Evolutionary conservation across 2,797 vertebrate species (phyloP).

Genomic region (Bradypodion ventrale): DNA sequence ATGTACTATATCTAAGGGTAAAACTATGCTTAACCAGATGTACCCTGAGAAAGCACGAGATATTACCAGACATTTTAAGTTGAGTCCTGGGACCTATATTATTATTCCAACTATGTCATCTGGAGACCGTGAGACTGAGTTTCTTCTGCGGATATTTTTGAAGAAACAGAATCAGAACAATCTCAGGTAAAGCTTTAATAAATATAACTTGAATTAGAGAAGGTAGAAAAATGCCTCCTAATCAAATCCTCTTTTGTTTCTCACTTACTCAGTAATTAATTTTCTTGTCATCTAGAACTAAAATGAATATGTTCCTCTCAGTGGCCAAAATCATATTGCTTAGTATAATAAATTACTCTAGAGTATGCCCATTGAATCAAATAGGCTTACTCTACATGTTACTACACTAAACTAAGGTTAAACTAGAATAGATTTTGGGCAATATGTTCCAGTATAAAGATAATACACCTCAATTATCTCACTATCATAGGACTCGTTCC

Average conservation of each 20-base stretch:
- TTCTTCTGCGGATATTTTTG: constrained; percentile 73
- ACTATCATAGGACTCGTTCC: too few relatives aligned
- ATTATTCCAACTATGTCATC: constrained; percentile 29
- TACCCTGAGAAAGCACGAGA: constrained; percentile 28
- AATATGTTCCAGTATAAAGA: too few relatives aligned
- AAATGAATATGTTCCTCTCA: too few relatives aligned
- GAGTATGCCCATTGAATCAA: too few relatives aligned
- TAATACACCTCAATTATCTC: too few relatives aligned
- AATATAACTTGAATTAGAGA: background rate
- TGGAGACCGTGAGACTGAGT: constrained; percentile 54
- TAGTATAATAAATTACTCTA: too few relatives aligned
- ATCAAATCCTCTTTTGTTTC: background rate
- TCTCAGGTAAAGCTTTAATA: constrained; percentile 60
- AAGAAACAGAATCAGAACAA: constrained; percentile 52
- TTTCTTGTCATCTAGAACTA: too few relatives aligned
- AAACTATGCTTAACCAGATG: accelerated
- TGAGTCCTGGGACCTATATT: constrained; percentile 72
- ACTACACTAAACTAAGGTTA: too few relatives aligned
- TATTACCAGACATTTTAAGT: constrained; percentile 49
- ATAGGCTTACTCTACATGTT: too few relatives aligned
- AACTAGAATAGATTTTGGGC: too few relatives aligned
- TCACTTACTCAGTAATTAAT: too few relatives aligned
- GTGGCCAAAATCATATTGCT: too few relatives aligned
- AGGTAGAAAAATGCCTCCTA: background rate
- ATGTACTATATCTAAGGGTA: constrained; percentile 5